These are phyloP conservation scores for Pollenia angustigena DNA, from an alignment of 2,888 invertebrate genomes.

Conservation along the genomic window DNA sequence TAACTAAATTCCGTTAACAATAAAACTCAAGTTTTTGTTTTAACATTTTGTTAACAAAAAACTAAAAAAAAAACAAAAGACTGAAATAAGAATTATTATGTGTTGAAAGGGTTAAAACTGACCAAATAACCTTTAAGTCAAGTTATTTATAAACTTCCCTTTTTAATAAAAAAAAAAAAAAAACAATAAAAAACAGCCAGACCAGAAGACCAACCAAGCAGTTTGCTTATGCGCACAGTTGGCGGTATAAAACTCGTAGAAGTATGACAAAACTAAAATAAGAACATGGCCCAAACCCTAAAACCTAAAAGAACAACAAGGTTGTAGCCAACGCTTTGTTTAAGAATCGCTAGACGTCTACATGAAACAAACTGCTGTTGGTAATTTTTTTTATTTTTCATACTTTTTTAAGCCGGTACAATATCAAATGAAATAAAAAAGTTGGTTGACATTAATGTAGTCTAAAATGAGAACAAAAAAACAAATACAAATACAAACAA, in stretches of 20 bases:
- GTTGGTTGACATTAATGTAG: slow-evolving; percentile 74
- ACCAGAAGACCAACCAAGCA: slow-evolving; percentile 40
- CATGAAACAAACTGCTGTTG: slow-evolving; percentile 61
- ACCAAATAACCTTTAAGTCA: slow-evolving; percentile 71
- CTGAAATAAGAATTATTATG: slow-evolving; percentile 70
- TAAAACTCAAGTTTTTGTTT: slow-evolving; percentile 29
- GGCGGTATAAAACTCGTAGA: slow-evolving; percentile 64
- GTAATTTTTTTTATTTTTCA: slow-evolving; percentile 10
- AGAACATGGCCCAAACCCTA: slow-evolving; percentile 69
- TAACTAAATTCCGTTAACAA: slow-evolving; percentile 38
- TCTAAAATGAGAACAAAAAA: slow-evolving; percentile 63
- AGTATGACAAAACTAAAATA: slow-evolving; percentile 12
- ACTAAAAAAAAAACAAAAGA: background rate
- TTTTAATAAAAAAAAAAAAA: slow-evolving; percentile 22
- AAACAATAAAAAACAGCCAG: slow-evolving; percentile 8
- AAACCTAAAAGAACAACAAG: slow-evolving; percentile 40
- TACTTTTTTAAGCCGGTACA: slow-evolving; percentile 46
- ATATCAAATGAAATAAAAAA: slow-evolving; percentile 70
- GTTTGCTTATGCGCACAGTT: slow-evolving; percentile 71
- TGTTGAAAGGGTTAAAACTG: slow-evolving; percentile 72
- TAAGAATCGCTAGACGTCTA: slow-evolving; percentile 30
- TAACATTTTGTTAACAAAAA: slow-evolving; percentile 4
- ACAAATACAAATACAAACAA: slow-evolving; percentile 1
- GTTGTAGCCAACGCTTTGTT: slow-evolving; percentile 60
- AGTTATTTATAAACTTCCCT: slow-evolving; percentile 71